Percentiles rank a stretch among this genome's conserved stretches.
These are phyloP conservation scores for Drosophila yooni DNA, from an alignment of 2,888 invertebrate genomes.

Conservation along the genomic window DNA sequence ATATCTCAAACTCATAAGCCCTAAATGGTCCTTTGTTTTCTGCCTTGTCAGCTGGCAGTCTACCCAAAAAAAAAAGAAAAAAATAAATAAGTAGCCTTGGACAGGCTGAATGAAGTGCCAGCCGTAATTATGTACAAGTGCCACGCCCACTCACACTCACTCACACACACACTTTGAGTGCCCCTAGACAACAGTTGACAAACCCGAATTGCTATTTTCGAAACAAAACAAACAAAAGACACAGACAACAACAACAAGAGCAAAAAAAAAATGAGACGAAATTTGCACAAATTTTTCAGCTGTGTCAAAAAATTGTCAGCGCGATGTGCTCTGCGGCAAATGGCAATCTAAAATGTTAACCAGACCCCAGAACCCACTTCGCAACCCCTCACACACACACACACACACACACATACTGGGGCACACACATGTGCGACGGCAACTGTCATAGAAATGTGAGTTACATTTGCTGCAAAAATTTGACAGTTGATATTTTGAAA, in stretches of 20 bases:
- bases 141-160: conserved; percentile 61
- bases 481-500: conserved; percentile 83
- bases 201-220: conserved; percentile 67
- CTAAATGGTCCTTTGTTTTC: conserved; percentile 44
- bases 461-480: conserved; percentile 80
- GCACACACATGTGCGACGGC: conserved; percentile 25
- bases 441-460: conserved; percentile 74
- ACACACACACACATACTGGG: conserved; percentile 11
- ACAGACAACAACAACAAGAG: conserved; percentile 13
- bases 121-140: conserved; percentile 68
- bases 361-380: conserved; percentile 27
- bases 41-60: conserved; percentile 33
- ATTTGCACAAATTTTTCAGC: conserved; percentile 78
- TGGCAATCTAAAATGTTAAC: conserved; percentile 64
- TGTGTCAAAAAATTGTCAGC: conserved; percentile 80
- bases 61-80: conserved; percentile 7
- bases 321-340: conserved; percentile 60
- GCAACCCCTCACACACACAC: neutral
- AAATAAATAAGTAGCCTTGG: conserved; percentile 55
- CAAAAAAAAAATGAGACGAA: conserved; percentile 46
- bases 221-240: conserved; percentile 55
- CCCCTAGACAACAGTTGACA: conserved; percentile 57
- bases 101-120: conserved; percentile 67
- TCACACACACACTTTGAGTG: conserved; percentile 13
- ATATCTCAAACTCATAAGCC: conserved; percentile 18